These are phyloP conservation scores for Psilopogon haemacephalus DNA, from an alignment of 2,113 vertebrate species.

Conservation along the genomic window DNA sequence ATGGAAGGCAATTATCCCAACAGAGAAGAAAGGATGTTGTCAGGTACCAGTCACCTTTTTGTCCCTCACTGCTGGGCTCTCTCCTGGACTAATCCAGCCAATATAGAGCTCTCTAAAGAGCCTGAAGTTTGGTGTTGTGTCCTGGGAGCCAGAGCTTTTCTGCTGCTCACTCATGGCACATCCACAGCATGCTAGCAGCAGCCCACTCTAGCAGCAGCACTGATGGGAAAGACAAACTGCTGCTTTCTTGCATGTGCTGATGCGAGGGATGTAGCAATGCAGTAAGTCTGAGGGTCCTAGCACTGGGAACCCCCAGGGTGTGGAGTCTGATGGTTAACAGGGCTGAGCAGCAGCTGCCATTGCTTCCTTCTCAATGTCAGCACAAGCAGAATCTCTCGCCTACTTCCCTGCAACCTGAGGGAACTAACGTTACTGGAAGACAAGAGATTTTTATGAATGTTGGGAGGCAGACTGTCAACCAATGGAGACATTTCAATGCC, in stretches of 20 bases:
- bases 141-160: neutral
- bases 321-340: neutral
- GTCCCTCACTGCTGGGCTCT: neutral
- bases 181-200: accelerated
- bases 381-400: neutral
- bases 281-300: neutral
- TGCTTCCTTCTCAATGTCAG: neutral
- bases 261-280: accelerated
- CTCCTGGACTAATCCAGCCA: neutral
- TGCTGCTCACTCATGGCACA: neutral
- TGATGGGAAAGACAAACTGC: neutral
- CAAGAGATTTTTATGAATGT: neutral
- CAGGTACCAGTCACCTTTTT: neutral
- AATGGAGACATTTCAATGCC: neutral
- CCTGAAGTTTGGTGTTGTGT: accelerated
- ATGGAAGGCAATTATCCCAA: neutral
- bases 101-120: neutral
- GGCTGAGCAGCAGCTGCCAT: accelerated
- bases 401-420: neutral
- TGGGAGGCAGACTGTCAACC: neutral
- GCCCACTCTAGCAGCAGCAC: neutral
- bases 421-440: neutral
- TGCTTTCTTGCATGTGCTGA: neutral
- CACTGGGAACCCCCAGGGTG: accelerated
- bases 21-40: neutral